Evolutionary conservation across 2,113 vertebrate genomes (phyloP).

Genomic region (Garra rufa): DNA sequence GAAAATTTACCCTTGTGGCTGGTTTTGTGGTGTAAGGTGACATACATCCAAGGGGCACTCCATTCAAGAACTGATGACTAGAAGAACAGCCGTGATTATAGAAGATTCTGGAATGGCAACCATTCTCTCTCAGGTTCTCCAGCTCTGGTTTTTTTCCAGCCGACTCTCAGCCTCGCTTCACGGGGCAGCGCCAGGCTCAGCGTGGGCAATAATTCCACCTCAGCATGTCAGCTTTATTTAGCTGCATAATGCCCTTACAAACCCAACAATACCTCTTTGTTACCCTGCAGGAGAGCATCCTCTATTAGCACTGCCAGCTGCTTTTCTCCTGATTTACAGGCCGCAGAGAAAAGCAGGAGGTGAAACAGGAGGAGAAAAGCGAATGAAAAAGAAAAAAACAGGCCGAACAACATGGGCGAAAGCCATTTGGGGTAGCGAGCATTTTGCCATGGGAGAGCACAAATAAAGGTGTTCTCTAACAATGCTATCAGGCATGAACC

Average conservation of each 20-base stretch:
- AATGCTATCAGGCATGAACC: conserved; percentile 72
- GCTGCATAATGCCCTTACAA: conserved; percentile 69
- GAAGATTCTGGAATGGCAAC: conserved; percentile 52
- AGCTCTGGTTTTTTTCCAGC: conserved; percentile 63
- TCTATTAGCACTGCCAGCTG: conserved; percentile 75
- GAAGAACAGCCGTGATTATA: background rate
- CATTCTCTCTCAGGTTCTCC: conserved; percentile 64
- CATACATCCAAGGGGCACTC: background rate
- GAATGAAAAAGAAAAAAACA: conserved; percentile 42
- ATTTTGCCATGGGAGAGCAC: conserved; percentile 53
- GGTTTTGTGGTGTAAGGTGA: too few relatives aligned
- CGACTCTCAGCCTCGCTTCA: conserved; percentile 69
- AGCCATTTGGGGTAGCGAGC: background rate
- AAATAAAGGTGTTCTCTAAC: conserved; percentile 66
- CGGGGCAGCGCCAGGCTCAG: conserved; percentile 66
- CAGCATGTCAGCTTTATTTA: conserved; percentile 77
- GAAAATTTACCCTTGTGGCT: too few relatives aligned
- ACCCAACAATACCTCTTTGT: conserved; percentile 73
- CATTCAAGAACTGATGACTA: background rate
- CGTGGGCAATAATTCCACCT: conserved; percentile 66
- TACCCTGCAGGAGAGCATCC: conserved; percentile 75
- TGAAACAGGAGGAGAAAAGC: conserved; percentile 61
- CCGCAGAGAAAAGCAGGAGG: conserved; percentile 54
- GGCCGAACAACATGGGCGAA: background rate
- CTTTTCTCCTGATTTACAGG: conserved; percentile 60